Base-by-base conservation (phyloP, 2,888 invertebrate genomes). In the Hemaris fuciformis region DNA sequence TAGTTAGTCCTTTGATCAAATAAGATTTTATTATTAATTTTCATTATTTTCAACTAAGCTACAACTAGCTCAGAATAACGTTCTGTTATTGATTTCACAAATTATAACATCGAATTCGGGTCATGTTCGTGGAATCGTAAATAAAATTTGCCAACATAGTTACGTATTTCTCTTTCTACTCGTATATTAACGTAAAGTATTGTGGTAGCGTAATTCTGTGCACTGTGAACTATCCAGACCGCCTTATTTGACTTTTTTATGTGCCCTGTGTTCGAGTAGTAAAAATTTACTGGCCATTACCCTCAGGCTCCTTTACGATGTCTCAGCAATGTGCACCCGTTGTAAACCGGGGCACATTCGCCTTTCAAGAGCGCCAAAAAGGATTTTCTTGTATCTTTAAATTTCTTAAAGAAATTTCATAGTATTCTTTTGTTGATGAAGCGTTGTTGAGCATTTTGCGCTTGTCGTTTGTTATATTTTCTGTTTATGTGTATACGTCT, bases 261-360 rank as follows among this genome's bases (percentile, higher is more conserved):
- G 75, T 66, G 73, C 75, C 76, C 76, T 79, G 74, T 77, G 80
- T 78, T 74, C 65, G 69, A 72, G 80, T 70, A 71, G 80, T 85
- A 84, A 85, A 85, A 80, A 75, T 79, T 78, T 83, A 83, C 72
- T 80, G 73, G 70, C 75, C 72, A 73, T 84, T 79, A 76, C 79
- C 65, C 67, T 59, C 70, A 66, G 76, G 70, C 66, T 74, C 66
- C 74, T 83, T 84, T 84, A 85, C 81, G 83, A 82, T 67, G 68
- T 65, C 63, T 64, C 64, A 65, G 67, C 70, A 70, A 68, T 70
- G 73, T 73, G 78, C 75, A 70, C 71, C 76, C 73, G 79, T 65
- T 73, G 76, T 76, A 75, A 77, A 77, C 71, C 66, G 67, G 66
- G 69, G 70, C 68, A 71, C 67, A 73, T 69, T 72, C 67, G 67